Conservation (phyloP, 2,113 vertebrate genomes). For the Chitala chitala region DNA sequence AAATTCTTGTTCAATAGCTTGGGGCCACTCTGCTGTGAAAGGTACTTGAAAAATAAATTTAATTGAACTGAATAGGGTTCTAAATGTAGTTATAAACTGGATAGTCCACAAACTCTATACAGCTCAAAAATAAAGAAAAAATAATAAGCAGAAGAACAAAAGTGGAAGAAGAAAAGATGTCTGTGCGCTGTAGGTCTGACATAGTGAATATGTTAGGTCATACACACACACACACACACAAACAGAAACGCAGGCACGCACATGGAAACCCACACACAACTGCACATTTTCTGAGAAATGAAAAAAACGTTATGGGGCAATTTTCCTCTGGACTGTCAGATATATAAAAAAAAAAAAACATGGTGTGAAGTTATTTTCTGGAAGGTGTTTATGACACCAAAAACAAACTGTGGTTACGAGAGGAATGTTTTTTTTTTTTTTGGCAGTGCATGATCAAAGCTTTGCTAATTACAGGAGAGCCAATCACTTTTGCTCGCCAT, state of each 20-base stretch:
- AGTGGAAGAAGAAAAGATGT: too few species aligned
- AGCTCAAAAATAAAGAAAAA: too few species aligned
- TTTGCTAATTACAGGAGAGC: not conserved
- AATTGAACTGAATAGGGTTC: too few species aligned
- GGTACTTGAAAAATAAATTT: too few species aligned
- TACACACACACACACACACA: constrained; percentile 10
- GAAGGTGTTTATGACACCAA: constrained; percentile 7
- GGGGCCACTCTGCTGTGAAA: not conserved
- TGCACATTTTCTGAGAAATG: not conserved
- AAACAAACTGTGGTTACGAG: not conserved
- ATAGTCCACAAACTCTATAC: too few species aligned
- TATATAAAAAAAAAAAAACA: not conserved
- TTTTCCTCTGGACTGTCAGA: not conserved
- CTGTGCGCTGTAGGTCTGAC: not conserved
- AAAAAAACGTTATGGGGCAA: not conserved
- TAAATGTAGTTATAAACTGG: too few species aligned
- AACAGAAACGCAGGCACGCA: not conserved
- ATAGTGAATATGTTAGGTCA: not conserved
- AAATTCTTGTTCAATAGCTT: not conserved
- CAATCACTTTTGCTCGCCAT: not conserved
- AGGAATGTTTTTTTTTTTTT: not conserved
- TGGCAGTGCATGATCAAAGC: not conserved
- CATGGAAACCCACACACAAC: not conserved
- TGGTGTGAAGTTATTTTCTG: constrained; percentile 1
- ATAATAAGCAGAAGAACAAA: too few species aligned